Percentiles rank a stretch among this genome's conserved stretches.
Conservation (phyloP, 1,140 invertebrate genomes). For the Druon quercuslanigerum region DNA sequence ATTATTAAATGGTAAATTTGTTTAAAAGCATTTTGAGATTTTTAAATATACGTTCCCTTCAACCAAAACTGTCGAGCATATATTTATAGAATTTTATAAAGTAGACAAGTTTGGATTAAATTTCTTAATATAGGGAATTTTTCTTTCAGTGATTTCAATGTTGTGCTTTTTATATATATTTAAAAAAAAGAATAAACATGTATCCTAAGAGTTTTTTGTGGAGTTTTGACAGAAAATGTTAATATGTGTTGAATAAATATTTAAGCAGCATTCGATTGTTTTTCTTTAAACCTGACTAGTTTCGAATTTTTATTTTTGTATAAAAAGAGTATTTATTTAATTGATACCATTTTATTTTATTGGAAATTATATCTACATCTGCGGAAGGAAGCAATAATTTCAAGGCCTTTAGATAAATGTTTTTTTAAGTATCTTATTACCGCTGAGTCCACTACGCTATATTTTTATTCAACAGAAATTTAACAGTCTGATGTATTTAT, state of each 20-base stretch:
- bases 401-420: not conserved
- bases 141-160: not conserved
- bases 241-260: constrained; percentile 14
- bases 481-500: too few relatives aligned
- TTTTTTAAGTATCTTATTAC: not conserved
- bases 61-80: not conserved
- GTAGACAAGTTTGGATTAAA: not conserved
- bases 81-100: not conserved
- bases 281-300: too few relatives aligned
- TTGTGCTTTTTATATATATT: constrained; percentile 6
- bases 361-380: too few relatives aligned
- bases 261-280: not conserved
- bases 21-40: not conserved
- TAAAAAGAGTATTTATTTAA: not conserved
- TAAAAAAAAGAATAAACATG: not conserved
- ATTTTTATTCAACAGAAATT: too few relatives aligned
- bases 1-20: too few relatives aligned
- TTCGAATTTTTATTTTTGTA: not conserved
- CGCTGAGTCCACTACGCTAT: too few relatives aligned
- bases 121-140: not conserved
- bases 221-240: not conserved
- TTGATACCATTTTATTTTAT: not conserved
- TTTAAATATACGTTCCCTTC: not conserved
- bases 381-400: not conserved
- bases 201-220: not conserved